phyloP scores from a whole-genome alignment of 2,797 vertebrate genomes.

The Urosaurus nigricauda region DNA sequence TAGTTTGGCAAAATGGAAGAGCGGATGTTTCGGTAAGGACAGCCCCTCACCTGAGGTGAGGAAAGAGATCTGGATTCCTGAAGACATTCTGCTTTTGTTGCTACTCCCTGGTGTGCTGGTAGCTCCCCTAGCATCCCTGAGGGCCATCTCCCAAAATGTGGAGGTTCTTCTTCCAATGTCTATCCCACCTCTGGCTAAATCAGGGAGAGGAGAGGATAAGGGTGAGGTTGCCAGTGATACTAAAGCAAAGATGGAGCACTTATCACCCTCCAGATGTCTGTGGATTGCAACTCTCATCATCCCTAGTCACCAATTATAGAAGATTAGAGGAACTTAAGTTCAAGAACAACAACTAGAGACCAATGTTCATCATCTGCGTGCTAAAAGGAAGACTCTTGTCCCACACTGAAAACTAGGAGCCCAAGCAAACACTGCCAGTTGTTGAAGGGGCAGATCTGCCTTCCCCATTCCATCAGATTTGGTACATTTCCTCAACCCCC shows the following conservation, averaged over 20 bases:
- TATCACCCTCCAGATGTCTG: too few relatives aligned
- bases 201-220: neutral
- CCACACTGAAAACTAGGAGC: neutral
- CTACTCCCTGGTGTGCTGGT: neutral
- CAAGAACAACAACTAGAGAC: too few relatives aligned
- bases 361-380: too few relatives aligned
- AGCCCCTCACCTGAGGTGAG: too few relatives aligned
- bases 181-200: neutral
- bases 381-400: neutral
- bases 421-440: neutral
- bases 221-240: neutral
- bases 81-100: neutral
- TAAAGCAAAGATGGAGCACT: too few relatives aligned
- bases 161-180: neutral
- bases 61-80: too few relatives aligned
- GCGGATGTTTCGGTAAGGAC: too few relatives aligned
- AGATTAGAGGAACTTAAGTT: too few relatives aligned
- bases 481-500: too few relatives aligned
- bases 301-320: too few relatives aligned
- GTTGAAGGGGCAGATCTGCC: neutral
- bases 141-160: neutral
- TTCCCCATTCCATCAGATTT: neutral
- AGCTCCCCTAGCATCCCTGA: neutral
- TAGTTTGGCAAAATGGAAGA: too few relatives aligned
- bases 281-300: too few relatives aligned